Evolutionary conservation across 2,797 vertebrate genomes (phyloP).

Genomic region (Paedocypris micromegethes): DNA sequence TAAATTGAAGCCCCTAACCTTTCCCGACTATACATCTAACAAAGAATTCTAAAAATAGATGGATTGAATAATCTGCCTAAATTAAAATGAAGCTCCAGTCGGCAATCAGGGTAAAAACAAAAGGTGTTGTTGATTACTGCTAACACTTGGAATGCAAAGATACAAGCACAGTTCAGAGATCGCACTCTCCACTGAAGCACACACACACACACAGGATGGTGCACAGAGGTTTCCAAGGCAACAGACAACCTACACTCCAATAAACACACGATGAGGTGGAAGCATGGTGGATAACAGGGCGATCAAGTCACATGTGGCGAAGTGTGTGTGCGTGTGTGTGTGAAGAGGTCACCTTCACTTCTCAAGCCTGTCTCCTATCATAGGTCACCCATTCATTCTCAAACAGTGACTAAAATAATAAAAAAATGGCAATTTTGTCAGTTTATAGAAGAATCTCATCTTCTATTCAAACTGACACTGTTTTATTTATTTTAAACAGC

Average conservation of each 20-base stretch:
- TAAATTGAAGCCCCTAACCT: too few species aligned
- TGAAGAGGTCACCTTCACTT: constrained; percentile 18
- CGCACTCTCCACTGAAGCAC: constrained; percentile 6
- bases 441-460: too few species aligned
- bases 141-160: constrained; percentile 11
- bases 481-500: background rate
- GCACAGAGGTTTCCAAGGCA: constrained; percentile 57
- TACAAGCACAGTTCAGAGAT: constrained; percentile 8
- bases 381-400: background rate
- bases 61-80: too few species aligned
- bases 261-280: constrained; percentile 48
- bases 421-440: background rate
- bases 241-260: constrained; percentile 60
- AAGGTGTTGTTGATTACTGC: background rate
- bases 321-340: background rate
- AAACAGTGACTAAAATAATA: background rate
- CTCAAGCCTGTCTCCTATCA: constrained; percentile 8
- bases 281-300: background rate
- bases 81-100: background rate
- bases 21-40: too few species aligned
- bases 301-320: constrained; percentile 11
- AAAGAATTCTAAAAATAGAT: too few species aligned
- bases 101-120: constrained; percentile 4
- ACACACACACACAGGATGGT: constrained; percentile 23
- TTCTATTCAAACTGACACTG: background rate